These are phyloP conservation scores for Empis stercorea DNA, from an alignment of 2,888 invertebrate genomes.

Conservation along the genomic window DNA sequence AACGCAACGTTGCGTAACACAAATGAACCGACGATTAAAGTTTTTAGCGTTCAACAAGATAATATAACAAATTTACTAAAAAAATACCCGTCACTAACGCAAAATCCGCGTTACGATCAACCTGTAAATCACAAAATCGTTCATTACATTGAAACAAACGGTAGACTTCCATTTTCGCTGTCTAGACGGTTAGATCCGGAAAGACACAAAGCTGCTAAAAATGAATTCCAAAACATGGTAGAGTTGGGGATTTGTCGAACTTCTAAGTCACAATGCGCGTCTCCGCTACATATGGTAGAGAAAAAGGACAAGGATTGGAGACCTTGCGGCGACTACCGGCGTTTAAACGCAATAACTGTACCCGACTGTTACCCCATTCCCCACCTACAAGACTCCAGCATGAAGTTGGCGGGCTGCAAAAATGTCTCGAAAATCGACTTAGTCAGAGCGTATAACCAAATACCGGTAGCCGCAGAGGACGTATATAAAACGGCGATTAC, in stretches of 20 bases:
- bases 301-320: conserved; percentile 6
- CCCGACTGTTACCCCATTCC: conserved; percentile 4
- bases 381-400: conserved; percentile 4
- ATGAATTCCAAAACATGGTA: conserved; percentile 2
- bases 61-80: not conserved
- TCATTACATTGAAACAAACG: not conserved
- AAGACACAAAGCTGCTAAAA: conserved; percentile 1
- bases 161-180: not conserved
- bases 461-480: conserved; percentile 23
- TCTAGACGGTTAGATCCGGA: not conserved
- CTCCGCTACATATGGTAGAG: conserved; percentile 9
- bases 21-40: not conserved
- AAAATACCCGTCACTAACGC: not conserved
- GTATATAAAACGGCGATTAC: conserved; percentile 27
- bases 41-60: not conserved
- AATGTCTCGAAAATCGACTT: conserved; percentile 6
- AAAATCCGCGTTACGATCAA: not conserved
- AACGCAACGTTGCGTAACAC: not conserved
- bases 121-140: not conserved
- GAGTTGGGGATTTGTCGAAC: conserved; percentile 8
- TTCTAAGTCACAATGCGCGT: conserved; percentile 4
- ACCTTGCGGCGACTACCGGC: conserved; percentile 6
- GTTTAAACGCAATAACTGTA: conserved; percentile 5
- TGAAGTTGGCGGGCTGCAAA: conserved; percentile 1
- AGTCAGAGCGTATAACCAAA: conserved; percentile 17